These are phyloP conservation scores for Neodiprion virginianus DNA, from an alignment of 1,140 invertebrate species.

Conservation along the genomic window DNA sequence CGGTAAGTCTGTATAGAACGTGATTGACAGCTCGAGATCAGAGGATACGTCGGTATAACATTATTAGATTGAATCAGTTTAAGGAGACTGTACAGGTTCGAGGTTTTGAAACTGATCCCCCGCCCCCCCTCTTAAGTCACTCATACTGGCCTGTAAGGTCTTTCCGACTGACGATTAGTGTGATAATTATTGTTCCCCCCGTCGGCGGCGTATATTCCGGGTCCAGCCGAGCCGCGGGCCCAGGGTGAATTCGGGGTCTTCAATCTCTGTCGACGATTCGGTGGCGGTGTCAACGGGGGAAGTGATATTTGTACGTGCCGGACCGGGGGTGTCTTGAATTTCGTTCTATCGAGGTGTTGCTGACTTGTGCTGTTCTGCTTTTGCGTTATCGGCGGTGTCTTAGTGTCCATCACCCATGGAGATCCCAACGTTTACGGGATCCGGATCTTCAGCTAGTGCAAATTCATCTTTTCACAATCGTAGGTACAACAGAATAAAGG, in stretches of 20 bases:
- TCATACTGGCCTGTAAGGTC: constrained; percentile 50
- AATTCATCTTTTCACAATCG: constrained; percentile 21
- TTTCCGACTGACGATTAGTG: constrained; percentile 43
- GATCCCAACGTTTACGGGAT: constrained; percentile 36
- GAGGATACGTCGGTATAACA: no score
- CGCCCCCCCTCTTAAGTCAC: no score
- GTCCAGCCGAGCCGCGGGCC: constrained; percentile 22
- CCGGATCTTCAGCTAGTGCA: constrained; percentile 36
- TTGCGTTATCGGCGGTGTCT: constrained; percentile 54
- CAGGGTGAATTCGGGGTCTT: constrained; percentile 36
- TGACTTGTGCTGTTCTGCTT: constrained; percentile 32
- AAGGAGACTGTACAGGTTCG: no score
- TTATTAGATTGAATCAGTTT: no score
- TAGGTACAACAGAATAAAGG: neutral
- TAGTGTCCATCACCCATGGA: constrained; percentile 56
- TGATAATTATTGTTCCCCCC: constrained; percentile 27
- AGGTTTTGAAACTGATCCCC: no score
- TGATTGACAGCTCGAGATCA: no score
- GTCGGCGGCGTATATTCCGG: neutral
- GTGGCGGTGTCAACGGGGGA: constrained; percentile 51
- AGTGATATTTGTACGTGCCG: constrained; percentile 43
- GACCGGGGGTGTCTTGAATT: constrained; percentile 32
- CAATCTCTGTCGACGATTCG: constrained; percentile 40
- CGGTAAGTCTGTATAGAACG: no score
- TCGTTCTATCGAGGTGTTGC: constrained; percentile 34